These are phyloP conservation scores for Gastracanthus pulcherrimus DNA, from an alignment of 2,888 invertebrate species.

Conservation along the genomic window DNA sequence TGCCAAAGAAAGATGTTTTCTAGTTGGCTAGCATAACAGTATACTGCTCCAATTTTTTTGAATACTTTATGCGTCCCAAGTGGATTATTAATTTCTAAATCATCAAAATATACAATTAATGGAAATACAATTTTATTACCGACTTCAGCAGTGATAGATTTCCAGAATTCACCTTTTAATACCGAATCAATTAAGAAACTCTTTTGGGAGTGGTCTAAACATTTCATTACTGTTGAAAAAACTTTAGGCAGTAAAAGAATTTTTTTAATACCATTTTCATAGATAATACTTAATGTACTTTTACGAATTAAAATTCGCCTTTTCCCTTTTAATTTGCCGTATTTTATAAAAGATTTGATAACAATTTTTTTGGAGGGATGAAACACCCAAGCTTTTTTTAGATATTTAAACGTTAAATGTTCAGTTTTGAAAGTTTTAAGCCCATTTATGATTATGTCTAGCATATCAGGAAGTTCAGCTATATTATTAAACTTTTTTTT, in stretches of 20 bases:
- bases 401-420: not conserved
- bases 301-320: not conserved
- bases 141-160: not conserved
- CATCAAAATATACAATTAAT: slow-evolving; percentile 33
- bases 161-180: not conserved
- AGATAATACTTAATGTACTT: slow-evolving; percentile 20
- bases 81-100: slow-evolving; percentile 46
- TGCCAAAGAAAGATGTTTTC: slow-evolving; percentile 48
- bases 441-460: not conserved
- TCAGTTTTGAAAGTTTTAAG: not conserved
- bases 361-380: not conserved
- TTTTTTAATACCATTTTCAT: slow-evolving; percentile 38
- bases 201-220: not conserved
- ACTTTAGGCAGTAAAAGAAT: slow-evolving; percentile 49
- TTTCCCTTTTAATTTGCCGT: not conserved
- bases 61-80: slow-evolving; percentile 32
- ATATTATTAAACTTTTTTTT: not conserved
- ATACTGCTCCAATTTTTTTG: slow-evolving; percentile 42
- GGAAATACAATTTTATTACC: slow-evolving; percentile 21
- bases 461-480: not conserved
- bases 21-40: slow-evolving; percentile 41
- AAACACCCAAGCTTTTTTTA: not conserved
- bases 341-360: not conserved
- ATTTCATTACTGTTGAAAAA: slow-evolving; percentile 14
- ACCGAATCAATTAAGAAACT: slow-evolving; percentile 1